Conservation (phyloP, 2,113 vertebrate genomes). For the Solea solea region DNA sequence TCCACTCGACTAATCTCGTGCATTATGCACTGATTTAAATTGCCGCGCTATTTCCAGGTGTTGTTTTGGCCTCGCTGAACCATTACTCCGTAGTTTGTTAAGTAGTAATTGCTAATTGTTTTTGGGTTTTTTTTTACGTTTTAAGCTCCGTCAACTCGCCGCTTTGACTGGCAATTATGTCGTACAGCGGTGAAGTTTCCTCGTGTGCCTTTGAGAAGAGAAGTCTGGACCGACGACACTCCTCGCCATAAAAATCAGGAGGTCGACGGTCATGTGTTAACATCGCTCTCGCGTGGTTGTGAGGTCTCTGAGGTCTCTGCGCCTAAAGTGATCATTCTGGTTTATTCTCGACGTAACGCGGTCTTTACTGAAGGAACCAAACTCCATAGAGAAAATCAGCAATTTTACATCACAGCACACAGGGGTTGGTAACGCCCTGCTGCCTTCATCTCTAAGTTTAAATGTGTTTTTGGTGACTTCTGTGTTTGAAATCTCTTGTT, state of each 20-base stretch:
- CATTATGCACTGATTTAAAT: slow-evolving; percentile 48
- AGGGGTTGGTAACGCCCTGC: too few species aligned
- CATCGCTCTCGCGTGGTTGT: slow-evolving; percentile 5
- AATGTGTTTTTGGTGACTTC: too few species aligned
- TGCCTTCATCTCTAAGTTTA: too few species aligned
- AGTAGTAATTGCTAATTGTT: slow-evolving; percentile 28
- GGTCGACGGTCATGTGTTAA: slow-evolving; percentile 21
- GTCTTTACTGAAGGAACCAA: too few species aligned
- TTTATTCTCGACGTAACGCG: too few species aligned
- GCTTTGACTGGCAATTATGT: slow-evolving; percentile 5
- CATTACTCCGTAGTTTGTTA: slow-evolving; percentile 26
- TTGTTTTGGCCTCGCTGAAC: slow-evolving; percentile 28
- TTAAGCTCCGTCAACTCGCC: slow-evolving; percentile 37
- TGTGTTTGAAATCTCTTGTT: too few species aligned
- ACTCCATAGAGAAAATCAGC: too few species aligned
- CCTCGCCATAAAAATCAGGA: slow-evolving; percentile 26
- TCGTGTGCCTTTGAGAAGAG: slow-evolving; percentile 55
- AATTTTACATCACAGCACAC: too few species aligned
- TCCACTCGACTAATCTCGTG: slow-evolving; percentile 46
- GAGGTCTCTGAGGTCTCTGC: slow-evolving; percentile 33
- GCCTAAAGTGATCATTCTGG: too few species aligned
- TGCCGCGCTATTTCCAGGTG: slow-evolving; percentile 52
- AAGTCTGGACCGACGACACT: slow-evolving; percentile 27
- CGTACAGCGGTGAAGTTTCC: slow-evolving; percentile 8
- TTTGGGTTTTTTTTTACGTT: slow-evolving; percentile 3